Conservation (phyloP, 1,140 invertebrate species). For the Berghia stephanieae region DNA sequence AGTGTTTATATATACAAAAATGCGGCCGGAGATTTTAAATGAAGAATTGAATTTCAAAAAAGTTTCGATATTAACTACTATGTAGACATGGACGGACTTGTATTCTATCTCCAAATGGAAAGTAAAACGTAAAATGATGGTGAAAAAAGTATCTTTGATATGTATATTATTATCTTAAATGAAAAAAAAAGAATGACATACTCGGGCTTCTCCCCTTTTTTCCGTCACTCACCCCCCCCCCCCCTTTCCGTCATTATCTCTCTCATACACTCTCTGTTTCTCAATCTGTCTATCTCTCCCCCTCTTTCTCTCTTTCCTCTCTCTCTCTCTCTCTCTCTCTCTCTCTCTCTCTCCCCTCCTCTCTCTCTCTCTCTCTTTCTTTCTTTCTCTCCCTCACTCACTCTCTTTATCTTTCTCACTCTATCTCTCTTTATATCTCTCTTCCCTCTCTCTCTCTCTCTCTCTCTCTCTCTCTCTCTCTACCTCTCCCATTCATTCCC, state of each 20-base stretch:
- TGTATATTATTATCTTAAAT: not conserved
- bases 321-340: not conserved
- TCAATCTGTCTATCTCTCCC: not conserved
- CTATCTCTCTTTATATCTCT: not conserved
- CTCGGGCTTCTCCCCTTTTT: not conserved
- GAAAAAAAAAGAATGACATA: not conserved
- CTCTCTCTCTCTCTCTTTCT: not conserved
- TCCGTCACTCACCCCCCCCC: not conserved
- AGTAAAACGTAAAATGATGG: not conserved
- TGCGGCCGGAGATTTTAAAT: too few species aligned
- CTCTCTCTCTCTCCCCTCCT: not conserved
- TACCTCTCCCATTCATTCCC: not conserved
- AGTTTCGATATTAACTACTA: not conserved
- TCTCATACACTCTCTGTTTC: not conserved
- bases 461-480: not conserved
- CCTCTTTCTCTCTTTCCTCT: not conserved
- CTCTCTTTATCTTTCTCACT: not conserved
- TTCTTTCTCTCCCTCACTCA: not conserved
- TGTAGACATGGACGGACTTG: not conserved
- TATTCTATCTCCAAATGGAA: not conserved
- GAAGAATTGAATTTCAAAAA: too few species aligned
- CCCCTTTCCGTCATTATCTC: not conserved
- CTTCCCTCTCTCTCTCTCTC: not conserved
- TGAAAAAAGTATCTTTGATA: not conserved
- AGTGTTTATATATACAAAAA: too few species aligned